Conservation (phyloP, 2,888 invertebrate species). For the Formica aserva region DNA sequence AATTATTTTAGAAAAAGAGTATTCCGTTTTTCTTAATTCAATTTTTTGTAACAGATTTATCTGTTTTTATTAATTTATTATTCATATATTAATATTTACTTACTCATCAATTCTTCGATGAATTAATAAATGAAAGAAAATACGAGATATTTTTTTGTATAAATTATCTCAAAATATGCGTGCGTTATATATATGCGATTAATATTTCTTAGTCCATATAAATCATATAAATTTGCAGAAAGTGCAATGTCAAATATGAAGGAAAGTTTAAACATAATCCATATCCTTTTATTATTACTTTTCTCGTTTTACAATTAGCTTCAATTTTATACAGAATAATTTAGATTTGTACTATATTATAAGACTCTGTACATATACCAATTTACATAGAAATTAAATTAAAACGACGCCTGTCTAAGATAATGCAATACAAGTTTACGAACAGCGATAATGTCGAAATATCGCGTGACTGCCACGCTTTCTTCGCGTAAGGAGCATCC, state of each 20-base stretch:
- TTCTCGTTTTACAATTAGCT: not conserved
- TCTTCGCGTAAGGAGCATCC: constrained; percentile 43
- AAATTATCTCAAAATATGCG: not conserved
- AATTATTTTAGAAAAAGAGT: not conserved
- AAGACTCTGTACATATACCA: not conserved
- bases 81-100: not conserved
- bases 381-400: constrained; percentile 38
- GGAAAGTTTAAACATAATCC: not conserved
- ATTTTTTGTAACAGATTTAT: not conserved
- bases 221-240: not conserved
- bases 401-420: constrained; percentile 23
- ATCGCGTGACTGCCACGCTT: constrained; percentile 40
- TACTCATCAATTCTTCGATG: not conserved
- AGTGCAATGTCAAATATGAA: not conserved
- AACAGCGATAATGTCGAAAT: constrained; percentile 24
- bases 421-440: constrained; percentile 10
- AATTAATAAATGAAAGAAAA: constrained; percentile 3
- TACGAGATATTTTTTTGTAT: not conserved
- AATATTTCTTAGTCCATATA: not conserved
- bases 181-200: not conserved
- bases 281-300: not conserved
- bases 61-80: not conserved
- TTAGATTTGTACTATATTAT: not conserved
- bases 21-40: not conserved
- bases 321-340: not conserved